Conservation (phyloP, 2,797 vertebrate species). For the Cyprinodon diabolis region DNA sequence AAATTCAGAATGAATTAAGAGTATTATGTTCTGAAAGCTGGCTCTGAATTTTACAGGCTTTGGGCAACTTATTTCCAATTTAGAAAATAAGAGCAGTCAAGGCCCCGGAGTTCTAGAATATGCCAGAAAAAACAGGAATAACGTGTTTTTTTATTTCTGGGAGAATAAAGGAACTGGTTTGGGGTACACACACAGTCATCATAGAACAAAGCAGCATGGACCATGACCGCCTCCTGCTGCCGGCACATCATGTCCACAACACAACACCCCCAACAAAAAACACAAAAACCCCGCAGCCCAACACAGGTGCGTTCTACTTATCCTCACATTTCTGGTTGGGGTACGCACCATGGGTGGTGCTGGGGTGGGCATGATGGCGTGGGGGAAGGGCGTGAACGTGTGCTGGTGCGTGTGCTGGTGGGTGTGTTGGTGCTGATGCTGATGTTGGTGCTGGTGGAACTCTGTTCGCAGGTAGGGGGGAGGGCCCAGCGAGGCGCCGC, state of each 20-base stretch:
- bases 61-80: constrained; percentile 74
- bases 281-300: constrained; percentile 23
- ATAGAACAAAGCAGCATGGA: constrained; percentile 46
- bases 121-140: constrained; percentile 70
- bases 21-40: constrained; percentile 74
- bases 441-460: constrained; percentile 98
- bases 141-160: constrained; percentile 47
- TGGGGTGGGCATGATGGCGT: constrained; percentile 98
- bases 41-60: constrained; percentile 67
- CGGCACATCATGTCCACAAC: constrained; percentile 47
- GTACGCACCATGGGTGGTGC: constrained; percentile 99
- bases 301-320: constrained; percentile 86
- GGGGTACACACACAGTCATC: constrained; percentile 67
- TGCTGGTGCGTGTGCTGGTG: constrained; percentile 99
- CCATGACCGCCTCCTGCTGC: constrained; percentile 14
- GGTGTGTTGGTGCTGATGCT: constrained; percentile 98
- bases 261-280: constrained; percentile 9
- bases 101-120: constrained; percentile 43
- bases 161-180: constrained; percentile 74
- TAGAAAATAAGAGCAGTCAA: constrained; percentile 68
- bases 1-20: constrained; percentile 75
- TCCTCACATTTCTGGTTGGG: constrained; percentile 98
- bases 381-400: constrained; percentile 98
- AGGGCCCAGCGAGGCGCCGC: constrained; percentile 90
- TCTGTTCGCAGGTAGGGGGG: constrained; percentile 97